phyloP scores from a whole-genome alignment of 2,888 invertebrate species.

The Cabera pusaria region DNA sequence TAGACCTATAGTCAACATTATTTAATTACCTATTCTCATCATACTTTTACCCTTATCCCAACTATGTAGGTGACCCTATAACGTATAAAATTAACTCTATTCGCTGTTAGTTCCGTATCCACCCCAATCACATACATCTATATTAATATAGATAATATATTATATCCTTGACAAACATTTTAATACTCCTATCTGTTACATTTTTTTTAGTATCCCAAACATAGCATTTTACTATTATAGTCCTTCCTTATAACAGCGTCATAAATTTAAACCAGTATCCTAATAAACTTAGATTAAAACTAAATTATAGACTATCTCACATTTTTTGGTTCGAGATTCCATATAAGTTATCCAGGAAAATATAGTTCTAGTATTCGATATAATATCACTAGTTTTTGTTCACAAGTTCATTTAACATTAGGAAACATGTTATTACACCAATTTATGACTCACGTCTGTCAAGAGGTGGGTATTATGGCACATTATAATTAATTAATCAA shows the following conservation, averaged over 20 bases:
- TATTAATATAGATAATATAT: not conserved
- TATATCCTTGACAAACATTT: not conserved
- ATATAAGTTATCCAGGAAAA: conserved; percentile 1
- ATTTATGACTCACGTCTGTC: not conserved
- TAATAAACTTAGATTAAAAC: conserved; percentile 6
- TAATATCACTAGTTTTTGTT: conserved; percentile 2
- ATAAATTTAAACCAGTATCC: not conserved
- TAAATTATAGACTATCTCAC: not conserved
- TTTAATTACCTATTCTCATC: too few relatives aligned
- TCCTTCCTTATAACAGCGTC: not conserved
- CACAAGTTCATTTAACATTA: not conserved
- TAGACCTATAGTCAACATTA: too few relatives aligned
- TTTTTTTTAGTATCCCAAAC: too few relatives aligned
- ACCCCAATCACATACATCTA: too few relatives aligned
- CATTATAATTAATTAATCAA: conserved; percentile 13
- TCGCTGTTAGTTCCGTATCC: too few relatives aligned
- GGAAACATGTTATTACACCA: not conserved
- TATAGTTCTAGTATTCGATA: not conserved
- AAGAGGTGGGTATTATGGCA: conserved; percentile 1
- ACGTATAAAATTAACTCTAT: not conserved
- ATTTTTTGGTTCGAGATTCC: not conserved
- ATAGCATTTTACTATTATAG: too few relatives aligned
- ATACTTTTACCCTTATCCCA: too few relatives aligned
- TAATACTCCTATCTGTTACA: too few relatives aligned
- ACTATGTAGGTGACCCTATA: too few relatives aligned